Base-by-base conservation (phyloP, 2,888 invertebrate genomes). In the Lottia gigantea region DNA sequence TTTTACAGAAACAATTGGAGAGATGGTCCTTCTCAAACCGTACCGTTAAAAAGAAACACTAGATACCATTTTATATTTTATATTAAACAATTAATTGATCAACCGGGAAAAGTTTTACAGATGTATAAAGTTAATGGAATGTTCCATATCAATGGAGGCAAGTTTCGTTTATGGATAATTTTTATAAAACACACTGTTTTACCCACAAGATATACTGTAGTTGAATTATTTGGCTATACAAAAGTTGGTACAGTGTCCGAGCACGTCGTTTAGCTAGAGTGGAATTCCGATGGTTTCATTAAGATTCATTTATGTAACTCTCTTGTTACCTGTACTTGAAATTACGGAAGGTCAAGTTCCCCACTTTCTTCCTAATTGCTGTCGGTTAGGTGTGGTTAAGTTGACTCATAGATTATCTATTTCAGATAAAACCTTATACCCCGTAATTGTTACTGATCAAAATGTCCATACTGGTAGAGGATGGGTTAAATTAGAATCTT, bases 11-110 rank as follows among this genome's bases (percentile, higher is more conserved):
- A 6, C 7, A 40, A 40, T 40, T 40, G 40, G 40, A 40, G 66
- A 46, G 66, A 46, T 12, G 66, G 66, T 46, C 16, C 47, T 16
- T 23, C 25, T n/a, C 66, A 66, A 47, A 25, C 23, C 15, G 46
- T 66, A 23, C 66, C 66, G 2, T 15, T 66, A 25, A 7, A 25
- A 25, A 46, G 46, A n/a, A 66, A 66, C 49, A 66, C 66, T 14
- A 46, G 66, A 26, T 66, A 66, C 66, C 66, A 66, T 25, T n/a
- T 66, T 8, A 15, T 49, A 26, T 46, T 47, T n/a, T 26, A 16
- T 26, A 16, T 66, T 7, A 66, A 66, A 47, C 47, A 66, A 46
- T 47, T 66, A 15, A 66, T 49, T 26, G 15, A 25, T 16, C 6
- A 25, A 26, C 15, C 47, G 1, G 66, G 26, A 46, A 66, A 66